phyloP scores from a whole-genome alignment of 1,140 invertebrate species.

The Achroia grisella region DNA sequence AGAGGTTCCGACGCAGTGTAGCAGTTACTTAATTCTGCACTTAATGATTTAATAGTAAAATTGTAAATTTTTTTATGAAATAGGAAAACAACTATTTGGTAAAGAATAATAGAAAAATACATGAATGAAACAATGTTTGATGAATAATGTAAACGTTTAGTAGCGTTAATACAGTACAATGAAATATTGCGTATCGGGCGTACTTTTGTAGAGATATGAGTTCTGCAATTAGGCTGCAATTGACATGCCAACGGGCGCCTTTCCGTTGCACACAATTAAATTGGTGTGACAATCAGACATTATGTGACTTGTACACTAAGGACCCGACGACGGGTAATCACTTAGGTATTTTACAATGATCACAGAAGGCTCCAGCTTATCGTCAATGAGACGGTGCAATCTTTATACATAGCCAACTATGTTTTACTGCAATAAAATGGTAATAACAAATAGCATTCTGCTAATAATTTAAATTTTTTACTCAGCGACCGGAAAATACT shows the following conservation, averaged over 20 bases:
- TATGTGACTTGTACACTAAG: constrained; percentile 11
- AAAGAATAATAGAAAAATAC: too few species aligned
- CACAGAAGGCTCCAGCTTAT: not conserved
- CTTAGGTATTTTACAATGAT: constrained; percentile 9
- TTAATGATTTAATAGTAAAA: not conserved
- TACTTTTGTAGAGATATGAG: constrained; percentile 8
- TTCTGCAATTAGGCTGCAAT: constrained; percentile 21
- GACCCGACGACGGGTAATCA: not conserved
- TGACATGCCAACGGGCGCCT: constrained; percentile 20
- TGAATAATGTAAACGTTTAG: too few species aligned
- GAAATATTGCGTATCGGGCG: constrained; percentile 20
- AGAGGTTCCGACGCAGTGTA: not conserved
- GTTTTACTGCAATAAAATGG: too few species aligned
- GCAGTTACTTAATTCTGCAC: not conserved
- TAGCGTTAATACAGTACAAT: constrained; percentile 4
- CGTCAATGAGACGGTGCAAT: too few species aligned
- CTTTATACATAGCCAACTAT: too few species aligned
- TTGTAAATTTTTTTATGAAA: too few species aligned
- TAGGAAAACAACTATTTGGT: too few species aligned
- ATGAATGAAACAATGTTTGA: too few species aligned
- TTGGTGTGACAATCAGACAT: constrained; percentile 17
- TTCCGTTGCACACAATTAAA: constrained; percentile 30
- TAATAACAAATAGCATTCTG: too few species aligned
- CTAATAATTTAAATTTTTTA: too few species aligned
- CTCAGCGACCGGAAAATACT: too few species aligned